Evolutionary conservation across 2,113 vertebrate genomes (phyloP).

Genomic region (Bufo gargarizans): DNA sequence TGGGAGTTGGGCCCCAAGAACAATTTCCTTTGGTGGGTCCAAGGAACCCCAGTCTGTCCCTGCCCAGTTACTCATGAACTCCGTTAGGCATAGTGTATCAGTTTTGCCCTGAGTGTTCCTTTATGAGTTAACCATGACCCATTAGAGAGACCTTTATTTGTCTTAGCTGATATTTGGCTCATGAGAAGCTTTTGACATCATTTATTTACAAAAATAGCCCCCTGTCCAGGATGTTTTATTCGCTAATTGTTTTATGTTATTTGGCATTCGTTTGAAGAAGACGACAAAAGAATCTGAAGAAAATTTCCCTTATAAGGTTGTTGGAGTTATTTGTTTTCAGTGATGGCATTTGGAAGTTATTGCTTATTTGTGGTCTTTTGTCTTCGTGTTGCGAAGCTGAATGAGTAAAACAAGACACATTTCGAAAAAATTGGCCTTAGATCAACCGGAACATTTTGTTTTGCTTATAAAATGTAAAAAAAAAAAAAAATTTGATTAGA

Average conservation of each 20-base stretch:
- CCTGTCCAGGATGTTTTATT: not conserved
- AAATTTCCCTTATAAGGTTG: slow-evolving; percentile 46
- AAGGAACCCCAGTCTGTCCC: too few relatives aligned
- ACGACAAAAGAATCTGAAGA: not conserved
- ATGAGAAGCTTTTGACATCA: not conserved
- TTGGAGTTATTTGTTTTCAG: not conserved
- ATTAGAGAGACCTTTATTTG: not conserved
- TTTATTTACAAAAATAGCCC: slow-evolving; percentile 5
- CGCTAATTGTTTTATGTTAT: slow-evolving; percentile 19
- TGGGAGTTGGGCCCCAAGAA: too few relatives aligned
- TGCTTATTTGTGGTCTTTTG: slow-evolving; percentile 41
- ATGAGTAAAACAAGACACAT: slow-evolving; percentile 51
- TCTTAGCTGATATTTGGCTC: not conserved
- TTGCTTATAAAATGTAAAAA: slow-evolving; percentile 40
- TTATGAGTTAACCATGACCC: not conserved
- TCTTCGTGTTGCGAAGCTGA: slow-evolving; percentile 38
- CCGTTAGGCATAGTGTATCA: not conserved
- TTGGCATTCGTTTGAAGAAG: slow-evolving; percentile 25
- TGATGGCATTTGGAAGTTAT: slow-evolving; percentile 33
- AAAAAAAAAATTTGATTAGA: slow-evolving; percentile 50
- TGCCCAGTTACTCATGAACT: not conserved
- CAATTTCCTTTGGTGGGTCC: too few relatives aligned
- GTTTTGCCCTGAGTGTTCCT: not conserved
- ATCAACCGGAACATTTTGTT: slow-evolving; percentile 55
- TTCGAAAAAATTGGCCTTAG: slow-evolving; percentile 44